phyloP scores from a whole-genome alignment of 1,140 invertebrate genomes.

The Apis dorsata region DNA sequence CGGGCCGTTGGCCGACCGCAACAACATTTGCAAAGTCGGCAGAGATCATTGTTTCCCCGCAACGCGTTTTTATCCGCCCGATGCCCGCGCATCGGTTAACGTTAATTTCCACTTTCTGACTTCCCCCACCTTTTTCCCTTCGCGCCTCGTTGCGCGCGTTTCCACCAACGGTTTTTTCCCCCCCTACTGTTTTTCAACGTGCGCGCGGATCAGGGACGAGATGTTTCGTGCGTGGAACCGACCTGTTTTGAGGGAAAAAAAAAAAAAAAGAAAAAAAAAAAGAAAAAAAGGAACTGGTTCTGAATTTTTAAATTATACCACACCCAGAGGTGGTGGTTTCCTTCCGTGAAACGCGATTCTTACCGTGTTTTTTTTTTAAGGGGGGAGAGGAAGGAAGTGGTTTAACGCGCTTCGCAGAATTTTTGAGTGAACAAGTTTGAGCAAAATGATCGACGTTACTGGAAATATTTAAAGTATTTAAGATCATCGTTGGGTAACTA shows the following conservation, averaged over 20 bases:
- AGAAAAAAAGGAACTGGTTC: constrained; percentile 1
- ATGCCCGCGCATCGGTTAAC: neutral
- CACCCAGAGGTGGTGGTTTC: neutral
- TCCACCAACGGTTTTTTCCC: neutral
- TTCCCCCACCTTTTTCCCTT: neutral
- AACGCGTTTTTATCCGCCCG: constrained; percentile 9
- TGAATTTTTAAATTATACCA: constrained; percentile 29
- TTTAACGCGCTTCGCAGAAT: too few relatives aligned
- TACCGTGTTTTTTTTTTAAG: neutral
- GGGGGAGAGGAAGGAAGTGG: too few relatives aligned
- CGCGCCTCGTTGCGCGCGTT: neutral
- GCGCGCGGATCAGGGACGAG: constrained; percentile 17
- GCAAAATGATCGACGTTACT: too few relatives aligned
- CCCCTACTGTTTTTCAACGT: neutral
- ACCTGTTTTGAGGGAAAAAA: neutral
- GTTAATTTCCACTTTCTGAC: constrained; percentile 29
- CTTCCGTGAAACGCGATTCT: neutral
- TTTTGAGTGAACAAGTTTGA: too few relatives aligned
- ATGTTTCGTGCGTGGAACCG: constrained; percentile 23
- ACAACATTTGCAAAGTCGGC: constrained; percentile 48
- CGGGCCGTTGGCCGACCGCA: constrained; percentile 33
- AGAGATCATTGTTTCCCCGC: constrained; percentile 45
- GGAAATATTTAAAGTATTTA: too few relatives aligned
- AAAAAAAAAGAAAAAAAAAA: neutral
- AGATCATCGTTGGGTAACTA: too few relatives aligned